These are phyloP conservation scores for Subanguina moxae DNA, from an alignment of 1,140 invertebrate species.

Conservation along the genomic window DNA sequence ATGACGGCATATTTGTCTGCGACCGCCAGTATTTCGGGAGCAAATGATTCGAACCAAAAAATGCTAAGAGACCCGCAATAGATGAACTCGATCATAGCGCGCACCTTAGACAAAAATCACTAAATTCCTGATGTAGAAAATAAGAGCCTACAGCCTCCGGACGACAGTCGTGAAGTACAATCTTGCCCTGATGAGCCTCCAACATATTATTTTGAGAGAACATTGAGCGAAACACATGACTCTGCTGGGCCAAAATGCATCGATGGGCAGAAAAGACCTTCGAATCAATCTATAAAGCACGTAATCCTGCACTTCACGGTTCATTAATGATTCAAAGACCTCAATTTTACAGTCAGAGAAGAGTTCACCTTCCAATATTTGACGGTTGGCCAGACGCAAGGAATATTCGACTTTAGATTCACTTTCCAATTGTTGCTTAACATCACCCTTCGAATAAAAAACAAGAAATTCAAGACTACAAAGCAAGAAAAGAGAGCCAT, in stretches of 20 bases:
- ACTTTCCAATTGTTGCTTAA: constrained; percentile 45
- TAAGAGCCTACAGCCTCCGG: constrained; percentile 2
- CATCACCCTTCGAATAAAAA: constrained; percentile 46
- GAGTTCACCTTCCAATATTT: constrained; percentile 43
- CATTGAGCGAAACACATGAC: constrained; percentile 54
- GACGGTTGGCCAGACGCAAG: constrained; percentile 11
- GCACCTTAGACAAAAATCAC: constrained; percentile 37
- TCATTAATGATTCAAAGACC: constrained; percentile 5
- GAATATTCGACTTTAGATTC: constrained; percentile 26
- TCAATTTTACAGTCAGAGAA: constrained; percentile 50
- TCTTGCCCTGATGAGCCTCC: constrained; percentile 43
- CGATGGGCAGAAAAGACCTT: constrained; percentile 45
- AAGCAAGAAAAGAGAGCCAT: constrained; percentile 46
- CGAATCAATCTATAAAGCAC: neutral
- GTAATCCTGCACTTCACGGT: neutral
- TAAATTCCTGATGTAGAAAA: neutral
- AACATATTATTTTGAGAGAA: constrained; percentile 48
- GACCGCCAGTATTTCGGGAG: constrained; percentile 44
- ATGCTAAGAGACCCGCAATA: constrained; percentile 16
- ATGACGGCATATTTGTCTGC: constrained; percentile 55
- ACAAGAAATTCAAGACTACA: constrained; percentile 55
- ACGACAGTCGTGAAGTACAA: neutral
- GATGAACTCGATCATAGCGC: constrained; percentile 24
- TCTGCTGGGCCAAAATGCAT: constrained; percentile 54
- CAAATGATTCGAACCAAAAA: constrained; percentile 21